A percentile compares a stretch with the other conserved stretches of the same genome.
phyloP scores from a whole-genome alignment of 2,113 vertebrate species.

The Cephalopterus ornatus region DNA sequence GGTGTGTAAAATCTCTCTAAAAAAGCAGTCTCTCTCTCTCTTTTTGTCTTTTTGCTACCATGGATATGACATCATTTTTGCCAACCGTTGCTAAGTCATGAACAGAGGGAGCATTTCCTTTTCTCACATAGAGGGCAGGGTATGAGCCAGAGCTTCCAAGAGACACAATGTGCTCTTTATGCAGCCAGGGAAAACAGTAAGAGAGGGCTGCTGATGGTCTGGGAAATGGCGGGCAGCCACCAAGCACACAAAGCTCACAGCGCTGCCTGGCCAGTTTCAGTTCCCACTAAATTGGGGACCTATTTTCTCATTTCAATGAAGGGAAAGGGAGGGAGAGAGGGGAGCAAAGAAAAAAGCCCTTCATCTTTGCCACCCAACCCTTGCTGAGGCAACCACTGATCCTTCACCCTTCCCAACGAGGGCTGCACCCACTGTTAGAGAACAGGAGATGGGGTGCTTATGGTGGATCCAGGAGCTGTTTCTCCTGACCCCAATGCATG shows the following conservation, averaged over 20 bases:
- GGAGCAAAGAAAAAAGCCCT: background rate
- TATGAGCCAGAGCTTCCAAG: conserved; percentile 31
- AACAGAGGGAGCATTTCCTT: conserved; percentile 37
- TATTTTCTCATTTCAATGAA: conserved; percentile 45
- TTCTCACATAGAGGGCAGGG: conserved; percentile 25
- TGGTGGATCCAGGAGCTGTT: background rate
- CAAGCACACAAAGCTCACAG: background rate
- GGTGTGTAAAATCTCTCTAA: background rate
- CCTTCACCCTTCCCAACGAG: background rate
- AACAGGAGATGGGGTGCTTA: background rate
- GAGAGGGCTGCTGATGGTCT: conserved; percentile 28
- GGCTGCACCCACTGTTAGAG: background rate
- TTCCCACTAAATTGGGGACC: conserved; percentile 17
- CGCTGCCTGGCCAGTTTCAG: background rate
- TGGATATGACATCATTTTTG: conserved; percentile 69
- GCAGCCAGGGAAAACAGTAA: conserved; percentile 5
- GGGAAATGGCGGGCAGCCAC: conserved; percentile 53
- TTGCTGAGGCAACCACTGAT: background rate
- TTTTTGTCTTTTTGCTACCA: conserved; percentile 58
- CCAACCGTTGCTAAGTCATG: conserved; percentile 52
- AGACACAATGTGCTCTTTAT: conserved; percentile 53
- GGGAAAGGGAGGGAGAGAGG: background rate
- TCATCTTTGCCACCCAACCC: background rate
- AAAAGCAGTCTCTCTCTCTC: background rate
- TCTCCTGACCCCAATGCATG: background rate